Evolutionary conservation across 2,113 vertebrate species (phyloP), one percentile per base, ranked within the genome.

Genomic region (Prinia subflava): DNA sequence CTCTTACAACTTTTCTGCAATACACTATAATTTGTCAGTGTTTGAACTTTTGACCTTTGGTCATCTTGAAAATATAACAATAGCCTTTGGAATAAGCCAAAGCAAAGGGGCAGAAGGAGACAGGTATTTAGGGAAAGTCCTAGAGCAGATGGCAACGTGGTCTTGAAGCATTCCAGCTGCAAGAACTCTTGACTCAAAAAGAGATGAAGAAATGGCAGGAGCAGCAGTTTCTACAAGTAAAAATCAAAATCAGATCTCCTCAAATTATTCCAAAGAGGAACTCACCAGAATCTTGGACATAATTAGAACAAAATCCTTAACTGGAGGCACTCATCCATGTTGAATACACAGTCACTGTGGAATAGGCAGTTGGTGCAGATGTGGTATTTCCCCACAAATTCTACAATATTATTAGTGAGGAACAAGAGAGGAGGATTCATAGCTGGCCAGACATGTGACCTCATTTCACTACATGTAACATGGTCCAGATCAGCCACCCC

Each of bases 121-220:
- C 10, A 79, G 23, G 2, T n/a, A 16, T 13, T 33, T 44, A 77
- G 13, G 37, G 31, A 60, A 86, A 59, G 79, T 80, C 16, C 18
- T 35, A 30, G 12, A 73, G 30, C 46, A 85, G 31, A 42, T 46
- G 64, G 15, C 2, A 27, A 13, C 13, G 1, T 1, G 5, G 39
- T 23, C 59, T 69, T 1, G 1, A 11, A 47, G 14, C 1, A 0
- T 83, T 83, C 55, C 52, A 91, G 24, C 37, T 41, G n/a, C 47
- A 47, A 78, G 24, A 67, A 44, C 25, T 70, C 44, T 70, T 33
- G 27, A 74, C 39, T 65, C 53, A 63, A 53, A 11, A 73, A 83
- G 18, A 0, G 0, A n/a, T 22, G 22, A 41, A 75, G 60, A 75
- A 86, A 87, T 12, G 18, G 56, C 24, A 56, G 30, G 7, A 25